phyloP scores from a whole-genome alignment of 2,888 invertebrate species.

The Bellardia pandia region DNA sequence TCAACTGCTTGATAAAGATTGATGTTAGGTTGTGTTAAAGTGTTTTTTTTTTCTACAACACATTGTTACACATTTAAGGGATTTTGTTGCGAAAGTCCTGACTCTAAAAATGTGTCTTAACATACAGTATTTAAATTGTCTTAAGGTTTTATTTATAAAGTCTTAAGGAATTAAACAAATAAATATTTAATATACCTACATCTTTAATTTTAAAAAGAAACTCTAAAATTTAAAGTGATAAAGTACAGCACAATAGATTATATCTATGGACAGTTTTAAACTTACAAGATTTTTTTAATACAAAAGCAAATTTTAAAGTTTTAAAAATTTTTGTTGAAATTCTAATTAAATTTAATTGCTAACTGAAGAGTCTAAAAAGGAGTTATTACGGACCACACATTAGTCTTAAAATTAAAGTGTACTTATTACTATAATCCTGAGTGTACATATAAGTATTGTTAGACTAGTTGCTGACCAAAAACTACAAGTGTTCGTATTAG shows the following conservation, averaged over 20 bases:
- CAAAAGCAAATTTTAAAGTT: too few relatives aligned
- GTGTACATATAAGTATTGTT: background rate
- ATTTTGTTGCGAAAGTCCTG: background rate
- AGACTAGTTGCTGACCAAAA: constrained; percentile 35
- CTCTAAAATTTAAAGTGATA: too few relatives aligned
- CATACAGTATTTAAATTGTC: constrained; percentile 14
- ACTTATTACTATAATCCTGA: background rate
- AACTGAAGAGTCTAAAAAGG: too few relatives aligned
- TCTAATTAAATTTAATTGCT: too few relatives aligned
- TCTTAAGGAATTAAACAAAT: background rate
- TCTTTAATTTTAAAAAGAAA: too few relatives aligned
- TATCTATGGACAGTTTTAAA: too few relatives aligned
- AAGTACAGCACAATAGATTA: too few relatives aligned
- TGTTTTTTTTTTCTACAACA: background rate
- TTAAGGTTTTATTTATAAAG: constrained; percentile 3
- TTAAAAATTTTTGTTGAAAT: too few relatives aligned
- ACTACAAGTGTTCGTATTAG: constrained; percentile 22
- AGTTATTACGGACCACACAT: too few relatives aligned
- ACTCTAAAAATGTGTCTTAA: background rate
- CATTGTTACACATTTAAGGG: constrained; percentile 32
- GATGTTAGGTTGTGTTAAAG: background rate
- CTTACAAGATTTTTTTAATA: too few relatives aligned
- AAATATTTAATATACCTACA: too few relatives aligned
- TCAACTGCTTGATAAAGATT: background rate
- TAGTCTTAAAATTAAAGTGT: background rate